Evolutionary conservation across 64 coral and sea anemone species (phyloP), one percentile per base, ranked within the genome.

Genomic region (Trachythela sp.): DNA sequence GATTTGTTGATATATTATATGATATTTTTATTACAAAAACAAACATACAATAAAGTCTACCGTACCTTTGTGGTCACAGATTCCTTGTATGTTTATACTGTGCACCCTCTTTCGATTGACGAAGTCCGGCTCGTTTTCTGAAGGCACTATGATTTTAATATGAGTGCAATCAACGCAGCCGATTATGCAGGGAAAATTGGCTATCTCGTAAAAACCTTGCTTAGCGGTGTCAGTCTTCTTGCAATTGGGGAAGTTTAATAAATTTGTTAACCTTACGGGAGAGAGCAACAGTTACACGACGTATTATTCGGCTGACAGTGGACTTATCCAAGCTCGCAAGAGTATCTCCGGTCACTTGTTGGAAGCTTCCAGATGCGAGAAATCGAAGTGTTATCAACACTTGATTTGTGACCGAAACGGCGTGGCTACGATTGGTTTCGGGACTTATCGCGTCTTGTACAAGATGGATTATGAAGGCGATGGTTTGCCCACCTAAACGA

Each of bases 121-220:
- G 43, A 50, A 86, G 84, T 86, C 84, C 31, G 84, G 84, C 31
- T 87, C 86, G 52, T 87, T 87, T 67, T 87, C 42, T 10, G 32
- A 39, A 37, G 86, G 86, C 30, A 51, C 86, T 26, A 70, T 39
- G 24, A 88, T 88, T 27, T 70, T 88, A 4, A 88, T 54, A 30
- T 88, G 86, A 6, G 86, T 88, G 18, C 86, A 83, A 26, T 75
- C 36, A 36, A 70, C 52, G 64, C 90, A 91, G 2, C 83, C 84
- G 84, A 91, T 86, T 2, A 49, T 36, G 86, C 89, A 85, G 68
- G 84, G 89, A 14, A 86, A 70, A 68, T 60, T 17, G 6, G 49
- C 83, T n/a, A n/a, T n/a, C n/a, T n/a, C n/a, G n/a, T n/a, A n/a
- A n/a, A n/a, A n/a, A n/a, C n/a, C n/a, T n/a, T 32, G 43, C 29